These are phyloP conservation scores for Drosophila mimica DNA, from an alignment of 2,888 invertebrate genomes.

Conservation along the genomic window DNA sequence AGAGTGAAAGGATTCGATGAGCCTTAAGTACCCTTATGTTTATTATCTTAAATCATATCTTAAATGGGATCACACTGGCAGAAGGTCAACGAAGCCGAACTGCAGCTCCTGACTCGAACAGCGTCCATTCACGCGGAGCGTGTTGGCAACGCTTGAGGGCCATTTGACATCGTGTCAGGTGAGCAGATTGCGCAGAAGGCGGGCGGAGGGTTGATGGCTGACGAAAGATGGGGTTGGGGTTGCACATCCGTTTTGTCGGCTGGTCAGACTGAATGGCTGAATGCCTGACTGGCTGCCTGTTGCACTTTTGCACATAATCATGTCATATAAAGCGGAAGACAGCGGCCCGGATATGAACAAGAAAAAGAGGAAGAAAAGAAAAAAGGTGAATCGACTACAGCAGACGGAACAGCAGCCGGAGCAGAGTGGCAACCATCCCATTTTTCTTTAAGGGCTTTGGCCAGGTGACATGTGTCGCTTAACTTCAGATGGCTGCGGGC, in stretches of 20 bases:
- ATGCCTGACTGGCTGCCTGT: slow-evolving; percentile 60
- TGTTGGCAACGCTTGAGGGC: slow-evolving; percentile 42
- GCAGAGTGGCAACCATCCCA: slow-evolving; percentile 18
- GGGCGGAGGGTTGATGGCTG: neutral
- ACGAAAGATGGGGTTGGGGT: neutral
- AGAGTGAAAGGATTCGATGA: neutral
- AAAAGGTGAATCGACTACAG: slow-evolving; percentile 4
- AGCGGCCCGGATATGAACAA: slow-evolving; percentile 66
- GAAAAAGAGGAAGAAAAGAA: slow-evolving; percentile 5
- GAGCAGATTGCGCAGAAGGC: slow-evolving; percentile 1
- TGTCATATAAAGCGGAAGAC: slow-evolving; percentile 78
- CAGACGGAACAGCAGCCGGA: neutral
- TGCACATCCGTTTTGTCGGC: slow-evolving; percentile 13
- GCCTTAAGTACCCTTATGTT: neutral
- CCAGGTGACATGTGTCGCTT: slow-evolving; percentile 77
- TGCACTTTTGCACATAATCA: slow-evolving; percentile 80
- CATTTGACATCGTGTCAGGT: slow-evolving; percentile 52
- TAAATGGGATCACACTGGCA: slow-evolving; percentile 15
- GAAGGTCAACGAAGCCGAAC: slow-evolving; percentile 59
- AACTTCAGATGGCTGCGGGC: slow-evolving; percentile 68
- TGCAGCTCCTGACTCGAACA: slow-evolving; percentile 40
- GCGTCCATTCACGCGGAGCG: slow-evolving; percentile 12
- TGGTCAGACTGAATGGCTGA: slow-evolving; percentile 19
- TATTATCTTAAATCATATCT: slow-evolving; percentile 8
- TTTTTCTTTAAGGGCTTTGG: slow-evolving; percentile 45